Evolutionary conservation across 2,113 vertebrate genomes (phyloP), one percentile per base, ranked within the genome.

Genomic region (Callorhinus ursinus): DNA sequence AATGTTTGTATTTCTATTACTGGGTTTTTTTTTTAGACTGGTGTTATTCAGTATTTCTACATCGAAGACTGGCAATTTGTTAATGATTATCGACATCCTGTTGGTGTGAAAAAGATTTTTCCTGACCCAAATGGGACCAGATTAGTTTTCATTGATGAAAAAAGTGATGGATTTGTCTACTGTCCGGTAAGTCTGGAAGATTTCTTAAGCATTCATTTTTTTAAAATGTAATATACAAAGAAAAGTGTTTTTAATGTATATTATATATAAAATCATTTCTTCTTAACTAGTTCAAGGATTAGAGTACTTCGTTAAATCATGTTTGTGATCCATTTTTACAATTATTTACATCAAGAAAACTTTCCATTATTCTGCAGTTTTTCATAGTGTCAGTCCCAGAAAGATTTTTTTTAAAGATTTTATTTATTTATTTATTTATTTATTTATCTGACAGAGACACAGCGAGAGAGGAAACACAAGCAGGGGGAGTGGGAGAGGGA

Each of bases 1-100:
- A 76, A n/a, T 7, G 12, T 84, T 57, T 53, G 14, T 21, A 83
- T 81, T 82, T 93, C 26, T 46, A 19, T 94, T n/a, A 88, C 65
- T 83, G 24, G 53, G 26, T 79, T 96, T 59, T 83, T 39, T 82
- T 4, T 1, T 90, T 97, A 99, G 99, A 99, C 98, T 92, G 99
- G 99, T 39, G 90, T 99, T 65, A 99, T 99, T 95, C 98, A 96
- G 87, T 99, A 99, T 98, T 99, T 99, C 97, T 99, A 99, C 98
- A 98, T 99, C 90, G 99, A 99, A 99, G 99, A 99, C 95, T 99
- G 99, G 99, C 99, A 99, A 76, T 99, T 98, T 53, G 98, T 99
- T 93, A 99, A 98, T 98, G 99, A 99, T 76, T 99, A 99, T 98
- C 99, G 98, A 21, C 99, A 99, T 98, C 74, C 99, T 57, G 99